Evolutionary conservation across 2,113 vertebrate species (phyloP).

Genomic region (Pseudonaja textilis): DNA sequence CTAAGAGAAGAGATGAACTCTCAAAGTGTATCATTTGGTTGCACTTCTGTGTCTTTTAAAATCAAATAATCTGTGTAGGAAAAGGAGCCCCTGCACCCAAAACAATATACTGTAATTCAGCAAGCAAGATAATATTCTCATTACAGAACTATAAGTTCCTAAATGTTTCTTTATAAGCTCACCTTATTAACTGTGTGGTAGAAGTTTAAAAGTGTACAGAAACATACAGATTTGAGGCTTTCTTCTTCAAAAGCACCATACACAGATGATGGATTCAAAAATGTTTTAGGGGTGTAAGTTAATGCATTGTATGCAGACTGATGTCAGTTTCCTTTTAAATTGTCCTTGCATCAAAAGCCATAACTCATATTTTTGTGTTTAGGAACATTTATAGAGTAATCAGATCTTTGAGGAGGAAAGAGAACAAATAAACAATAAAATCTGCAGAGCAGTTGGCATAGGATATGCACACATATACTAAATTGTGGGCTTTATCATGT

Average conservation of each 20-base stretch:
- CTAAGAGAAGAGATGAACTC: constrained; percentile 35
- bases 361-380: background rate
- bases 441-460: background rate
- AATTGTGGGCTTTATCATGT: background rate
- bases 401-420: background rate
- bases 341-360: background rate
- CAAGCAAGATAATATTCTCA: constrained; percentile 32
- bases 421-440: background rate
- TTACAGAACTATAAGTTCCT: constrained; percentile 3
- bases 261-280: background rate
- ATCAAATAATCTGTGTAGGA: background rate
- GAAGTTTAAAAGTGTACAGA: background rate
- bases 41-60: background rate
- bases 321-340: constrained; percentile 1
- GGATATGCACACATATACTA: background rate
- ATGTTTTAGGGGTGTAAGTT: background rate
- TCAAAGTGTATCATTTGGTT: constrained; percentile 24
- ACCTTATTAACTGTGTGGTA: constrained; percentile 1
- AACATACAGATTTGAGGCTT: background rate
- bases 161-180: background rate
- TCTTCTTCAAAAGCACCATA: background rate
- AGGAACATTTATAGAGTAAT: background rate
- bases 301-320: background rate
- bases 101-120: background rate
- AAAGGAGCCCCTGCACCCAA: constrained; percentile 1